Evolutionary conservation across 2,888 invertebrate species (phyloP).

Genomic region (Hypomecis punctinalis): DNA sequence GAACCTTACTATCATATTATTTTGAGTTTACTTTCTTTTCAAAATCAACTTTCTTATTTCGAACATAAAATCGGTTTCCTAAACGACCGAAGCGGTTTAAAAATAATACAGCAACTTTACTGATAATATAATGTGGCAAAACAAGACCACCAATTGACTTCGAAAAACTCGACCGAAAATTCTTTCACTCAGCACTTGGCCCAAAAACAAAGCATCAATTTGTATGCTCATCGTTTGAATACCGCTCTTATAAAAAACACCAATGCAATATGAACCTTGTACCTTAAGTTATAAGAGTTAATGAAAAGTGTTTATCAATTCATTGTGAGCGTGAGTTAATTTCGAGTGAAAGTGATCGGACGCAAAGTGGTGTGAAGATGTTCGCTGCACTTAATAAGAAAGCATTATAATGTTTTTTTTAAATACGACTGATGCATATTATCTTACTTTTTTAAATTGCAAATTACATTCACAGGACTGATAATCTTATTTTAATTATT

Average conservation of each 20-base stretch:
- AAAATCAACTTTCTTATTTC: too few species aligned
- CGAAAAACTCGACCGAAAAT: slow-evolving; percentile 11
- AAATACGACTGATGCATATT: too few species aligned
- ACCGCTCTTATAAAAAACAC: not conserved
- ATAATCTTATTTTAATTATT: too few species aligned
- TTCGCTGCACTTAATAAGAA: slow-evolving; percentile 5
- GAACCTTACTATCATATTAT: too few species aligned
- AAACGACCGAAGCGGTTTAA: too few species aligned
- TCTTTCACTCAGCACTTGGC: slow-evolving; percentile 26
- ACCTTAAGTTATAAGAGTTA: not conserved
- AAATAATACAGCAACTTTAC: too few species aligned
- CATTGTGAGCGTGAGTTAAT: slow-evolving; percentile 17
- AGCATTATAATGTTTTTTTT: not conserved
- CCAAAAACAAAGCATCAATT: slow-evolving; percentile 28
- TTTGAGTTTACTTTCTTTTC: too few species aligned
- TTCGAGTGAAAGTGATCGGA: slow-evolving; percentile 31
- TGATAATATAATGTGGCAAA: not conserved
- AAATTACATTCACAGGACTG: too few species aligned
- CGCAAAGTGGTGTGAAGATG: slow-evolving; percentile 11
- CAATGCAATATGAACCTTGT: slow-evolving; percentile 9
- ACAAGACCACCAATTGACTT: not conserved
- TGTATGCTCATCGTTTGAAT: slow-evolving; percentile 27
- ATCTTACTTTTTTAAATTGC: too few species aligned
- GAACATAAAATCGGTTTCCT: too few species aligned
- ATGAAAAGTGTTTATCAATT: slow-evolving; percentile 2